These are phyloP conservation scores for Tetramorium simillimum DNA, from an alignment of 1,140 invertebrate genomes.

Conservation along the genomic window DNA sequence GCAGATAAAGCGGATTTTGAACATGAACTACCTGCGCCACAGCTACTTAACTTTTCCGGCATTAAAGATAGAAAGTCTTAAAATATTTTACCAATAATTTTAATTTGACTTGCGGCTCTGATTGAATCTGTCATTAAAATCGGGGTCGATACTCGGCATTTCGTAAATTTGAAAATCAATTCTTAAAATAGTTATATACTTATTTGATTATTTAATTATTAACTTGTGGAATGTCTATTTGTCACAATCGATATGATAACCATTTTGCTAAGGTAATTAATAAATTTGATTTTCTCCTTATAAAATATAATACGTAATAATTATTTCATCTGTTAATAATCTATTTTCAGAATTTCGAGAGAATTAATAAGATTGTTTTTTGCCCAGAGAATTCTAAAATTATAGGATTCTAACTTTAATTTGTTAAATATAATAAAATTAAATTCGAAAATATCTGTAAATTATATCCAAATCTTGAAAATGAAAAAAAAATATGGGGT, in stretches of 20 bases:
- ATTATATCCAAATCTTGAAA: background rate
- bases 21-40: background rate
- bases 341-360: background rate
- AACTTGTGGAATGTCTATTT: background rate
- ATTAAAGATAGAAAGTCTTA: background rate
- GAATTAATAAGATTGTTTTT: background rate
- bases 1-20: background rate
- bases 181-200: background rate
- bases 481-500: background rate
- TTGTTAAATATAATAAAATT: background rate
- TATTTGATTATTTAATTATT: conserved; percentile 16
- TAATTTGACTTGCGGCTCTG: background rate
- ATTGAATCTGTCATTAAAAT: background rate
- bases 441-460: background rate
- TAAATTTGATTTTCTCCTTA: background rate
- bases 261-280: background rate
- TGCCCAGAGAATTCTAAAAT: background rate
- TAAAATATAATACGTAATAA: background rate
- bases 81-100: background rate
- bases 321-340: background rate
- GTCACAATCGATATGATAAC: background rate
- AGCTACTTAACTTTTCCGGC: background rate
- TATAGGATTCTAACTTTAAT: background rate
- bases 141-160: background rate
- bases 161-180: background rate